Conservation (phyloP, 2,797 vertebrate genomes). For the Melanotaenia maccullochi region DNA sequence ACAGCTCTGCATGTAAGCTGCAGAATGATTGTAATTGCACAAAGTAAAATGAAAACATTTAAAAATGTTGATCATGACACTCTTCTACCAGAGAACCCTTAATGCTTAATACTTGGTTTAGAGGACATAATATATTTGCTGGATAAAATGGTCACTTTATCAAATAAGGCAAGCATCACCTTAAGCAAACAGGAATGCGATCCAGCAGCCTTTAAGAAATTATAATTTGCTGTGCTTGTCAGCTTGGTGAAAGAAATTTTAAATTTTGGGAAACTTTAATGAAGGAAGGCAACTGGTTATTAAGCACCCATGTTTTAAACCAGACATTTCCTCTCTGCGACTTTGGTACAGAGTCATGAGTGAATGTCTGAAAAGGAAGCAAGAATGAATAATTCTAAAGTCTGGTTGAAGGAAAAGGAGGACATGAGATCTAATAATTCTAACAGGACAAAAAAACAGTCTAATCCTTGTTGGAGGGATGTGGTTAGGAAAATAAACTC, state of each 20-base stretch:
- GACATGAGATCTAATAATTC: background rate
- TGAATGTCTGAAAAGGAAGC: background rate
- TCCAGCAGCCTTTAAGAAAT: background rate
- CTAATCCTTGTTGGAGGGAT: constrained; percentile 22
- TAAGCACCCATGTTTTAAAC: constrained; percentile 21
- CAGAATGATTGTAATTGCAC: background rate
- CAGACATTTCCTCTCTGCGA: constrained; percentile 9
- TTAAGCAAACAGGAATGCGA: background rate
- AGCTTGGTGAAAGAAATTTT: background rate
- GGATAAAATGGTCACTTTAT: background rate
- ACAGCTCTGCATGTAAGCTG: background rate
- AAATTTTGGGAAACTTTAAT: background rate
- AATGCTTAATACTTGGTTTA: background rate
- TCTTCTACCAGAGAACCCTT: background rate
- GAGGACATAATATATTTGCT: background rate
- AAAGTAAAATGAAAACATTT: background rate
- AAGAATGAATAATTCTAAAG: background rate
- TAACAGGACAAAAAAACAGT: constrained; percentile 5
- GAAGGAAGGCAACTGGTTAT: background rate
- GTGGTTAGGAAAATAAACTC: constrained; percentile 24
- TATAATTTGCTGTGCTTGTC: background rate
- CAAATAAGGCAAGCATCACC: background rate
- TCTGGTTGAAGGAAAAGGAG: background rate
- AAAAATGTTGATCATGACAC: background rate
- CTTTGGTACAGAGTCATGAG: constrained; percentile 2